These are phyloP conservation scores for Contarinia nasturtii DNA, from an alignment of 1,140 invertebrate species.

Conservation along the genomic window DNA sequence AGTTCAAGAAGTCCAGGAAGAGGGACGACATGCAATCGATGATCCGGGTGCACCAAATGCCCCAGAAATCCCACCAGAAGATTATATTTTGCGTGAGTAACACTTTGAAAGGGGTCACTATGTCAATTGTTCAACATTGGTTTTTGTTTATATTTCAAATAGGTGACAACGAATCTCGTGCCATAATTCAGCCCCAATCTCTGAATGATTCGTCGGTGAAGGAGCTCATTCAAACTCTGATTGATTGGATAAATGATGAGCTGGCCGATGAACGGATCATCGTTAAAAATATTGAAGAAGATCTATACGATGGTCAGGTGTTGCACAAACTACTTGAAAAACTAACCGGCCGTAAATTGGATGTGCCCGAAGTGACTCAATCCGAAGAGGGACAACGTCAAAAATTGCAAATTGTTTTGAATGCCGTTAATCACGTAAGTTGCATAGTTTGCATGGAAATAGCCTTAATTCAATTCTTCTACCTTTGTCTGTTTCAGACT, in stretches of 20 bases:
- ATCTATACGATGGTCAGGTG: slow-evolving; percentile 97
- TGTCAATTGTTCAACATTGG: background rate
- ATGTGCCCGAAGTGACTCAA: slow-evolving; percentile 96
- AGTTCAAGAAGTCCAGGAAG: slow-evolving; percentile 90
- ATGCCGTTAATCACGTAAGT: slow-evolving; percentile 58
- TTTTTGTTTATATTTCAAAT: slow-evolving; percentile 9
- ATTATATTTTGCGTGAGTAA: slow-evolving; percentile 66
- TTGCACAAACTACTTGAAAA: slow-evolving; percentile 93
- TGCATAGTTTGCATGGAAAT: background rate
- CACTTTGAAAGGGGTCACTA: background rate
- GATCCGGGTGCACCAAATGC: slow-evolving; percentile 73
- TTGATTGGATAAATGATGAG: slow-evolving; percentile 98
- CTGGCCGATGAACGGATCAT: slow-evolving; percentile 93
- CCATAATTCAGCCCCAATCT: slow-evolving; percentile 81
- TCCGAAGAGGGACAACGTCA: slow-evolving; percentile 95
- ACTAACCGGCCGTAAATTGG: slow-evolving; percentile 71
- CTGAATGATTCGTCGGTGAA: slow-evolving; percentile 72
- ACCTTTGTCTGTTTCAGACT: slow-evolving; percentile 27
- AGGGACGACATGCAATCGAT: slow-evolving; percentile 93
- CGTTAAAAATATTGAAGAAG: slow-evolving; percentile 91
- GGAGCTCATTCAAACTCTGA: slow-evolving; percentile 72
- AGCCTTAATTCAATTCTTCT: no score
- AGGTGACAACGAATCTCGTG: slow-evolving; percentile 93
- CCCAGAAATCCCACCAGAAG: slow-evolving; percentile 75
- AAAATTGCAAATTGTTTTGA: slow-evolving; percentile 77